Percentiles rank a stretch among this genome's conserved stretches.
These are phyloP conservation scores for Autographa gamma DNA, from an alignment of 2,888 invertebrate species.

Conservation along the genomic window DNA sequence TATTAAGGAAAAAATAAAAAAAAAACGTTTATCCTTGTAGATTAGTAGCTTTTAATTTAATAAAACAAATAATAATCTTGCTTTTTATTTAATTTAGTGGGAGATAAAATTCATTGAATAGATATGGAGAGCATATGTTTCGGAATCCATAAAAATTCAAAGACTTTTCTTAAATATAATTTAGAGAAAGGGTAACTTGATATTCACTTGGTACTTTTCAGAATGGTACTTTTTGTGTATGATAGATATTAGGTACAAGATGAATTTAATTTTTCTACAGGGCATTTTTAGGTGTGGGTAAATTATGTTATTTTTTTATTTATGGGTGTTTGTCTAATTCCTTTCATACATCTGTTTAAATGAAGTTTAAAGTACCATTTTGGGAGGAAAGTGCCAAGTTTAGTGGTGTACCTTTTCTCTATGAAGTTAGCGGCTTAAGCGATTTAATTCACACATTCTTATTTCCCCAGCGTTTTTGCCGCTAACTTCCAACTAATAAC, in stretches of 20 bases:
- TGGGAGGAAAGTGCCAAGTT: conserved; percentile 25
- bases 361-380: conserved; percentile 13
- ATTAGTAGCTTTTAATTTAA: conserved; percentile 75
- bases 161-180: conserved; percentile 51
- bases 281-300: conserved; percentile 36
- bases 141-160: conserved; percentile 67
- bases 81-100: conserved; percentile 65
- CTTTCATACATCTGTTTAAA: conserved; percentile 28
- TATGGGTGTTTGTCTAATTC: conserved; percentile 28
- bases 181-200: conserved; percentile 38
- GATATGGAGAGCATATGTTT: conserved; percentile 83
- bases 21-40: conserved; percentile 62
- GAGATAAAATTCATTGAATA: conserved; percentile 75
- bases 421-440: conserved; percentile 31
- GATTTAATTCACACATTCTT: conserved; percentile 44
- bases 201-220: conserved; percentile 25
- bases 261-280: conserved; percentile 11
- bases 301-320: conserved; percentile 36
- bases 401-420: conserved; percentile 40
- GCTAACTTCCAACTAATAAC: conserved; percentile 58
- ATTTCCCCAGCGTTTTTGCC: conserved; percentile 34
- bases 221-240: conserved; percentile 30
- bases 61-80: conserved; percentile 56
- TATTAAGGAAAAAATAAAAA: conserved; percentile 76
- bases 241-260: conserved; percentile 24